Evolutionary conservation across 1,140 invertebrate genomes (phyloP).

Genomic region (Homalodisca vitripennis): DNA sequence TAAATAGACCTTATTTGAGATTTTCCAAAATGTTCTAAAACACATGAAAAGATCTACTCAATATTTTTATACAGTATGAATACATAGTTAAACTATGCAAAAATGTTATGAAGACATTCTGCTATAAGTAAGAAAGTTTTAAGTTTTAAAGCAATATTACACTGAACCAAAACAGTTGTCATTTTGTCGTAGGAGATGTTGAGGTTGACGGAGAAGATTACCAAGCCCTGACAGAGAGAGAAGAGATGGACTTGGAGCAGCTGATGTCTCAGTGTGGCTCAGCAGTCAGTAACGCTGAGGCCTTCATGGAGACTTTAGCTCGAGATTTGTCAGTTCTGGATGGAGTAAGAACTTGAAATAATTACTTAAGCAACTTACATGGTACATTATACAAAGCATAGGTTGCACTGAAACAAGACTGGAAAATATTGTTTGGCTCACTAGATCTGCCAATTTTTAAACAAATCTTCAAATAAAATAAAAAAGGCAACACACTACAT

Average conservation of each 20-base stretch:
- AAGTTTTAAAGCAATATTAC: too few species aligned
- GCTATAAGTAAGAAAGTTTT: too few species aligned
- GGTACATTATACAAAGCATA: constrained; percentile 20
- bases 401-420: too few species aligned
- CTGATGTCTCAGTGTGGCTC: constrained; percentile 73
- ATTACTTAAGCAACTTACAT: background rate
- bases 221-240: constrained; percentile 79
- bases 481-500: too few species aligned
- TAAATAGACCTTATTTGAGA: too few species aligned
- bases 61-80: too few species aligned
- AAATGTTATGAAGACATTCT: too few species aligned
- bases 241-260: constrained; percentile 73
- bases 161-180: too few species aligned
- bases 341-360: constrained; percentile 62
- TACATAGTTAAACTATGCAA: too few species aligned
- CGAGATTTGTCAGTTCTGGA: constrained; percentile 81
- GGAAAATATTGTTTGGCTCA: background rate
- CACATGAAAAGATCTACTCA: too few species aligned
- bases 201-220: constrained; percentile 60
- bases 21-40: too few species aligned
- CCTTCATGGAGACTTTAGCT: constrained; percentile 79
- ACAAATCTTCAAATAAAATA: constrained; percentile 22
- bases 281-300: constrained; percentile 82
- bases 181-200: background rate
- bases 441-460: background rate